Evolutionary conservation across 2,113 vertebrate species (phyloP).

Genomic region (Neogobius melanostomus): DNA sequence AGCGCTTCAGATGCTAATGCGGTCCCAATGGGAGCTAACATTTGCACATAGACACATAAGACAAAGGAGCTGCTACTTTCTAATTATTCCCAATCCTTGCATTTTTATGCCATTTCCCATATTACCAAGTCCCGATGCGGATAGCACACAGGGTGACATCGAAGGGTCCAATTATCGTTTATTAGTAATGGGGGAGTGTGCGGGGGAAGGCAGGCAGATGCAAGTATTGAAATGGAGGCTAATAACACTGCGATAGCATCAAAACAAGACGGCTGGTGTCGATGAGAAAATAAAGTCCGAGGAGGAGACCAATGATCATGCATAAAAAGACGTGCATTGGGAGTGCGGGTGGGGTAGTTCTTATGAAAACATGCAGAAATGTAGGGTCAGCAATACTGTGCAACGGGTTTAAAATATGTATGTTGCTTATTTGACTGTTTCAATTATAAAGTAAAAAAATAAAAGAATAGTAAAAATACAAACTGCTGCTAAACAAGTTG

Average conservation of each 20-base stretch:
- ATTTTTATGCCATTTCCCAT: slow-evolving; percentile 72
- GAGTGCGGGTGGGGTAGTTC: slow-evolving; percentile 36
- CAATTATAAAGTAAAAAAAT: neutral
- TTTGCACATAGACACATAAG: slow-evolving; percentile 35
- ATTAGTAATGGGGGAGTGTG: slow-evolving; percentile 51
- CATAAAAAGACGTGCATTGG: slow-evolving; percentile 57
- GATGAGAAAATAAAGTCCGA: slow-evolving; percentile 55
- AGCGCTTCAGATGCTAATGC: slow-evolving; percentile 38
- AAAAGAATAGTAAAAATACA: no score
- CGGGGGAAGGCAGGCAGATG: slow-evolving; percentile 51
- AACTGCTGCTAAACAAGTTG: slow-evolving; percentile 3
- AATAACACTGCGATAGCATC: slow-evolving; percentile 55
- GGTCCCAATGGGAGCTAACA: slow-evolving; percentile 39
- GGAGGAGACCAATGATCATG: slow-evolving; percentile 48
- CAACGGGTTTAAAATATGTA: no score
- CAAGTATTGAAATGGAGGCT: slow-evolving; percentile 52
- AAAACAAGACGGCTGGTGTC: slow-evolving; percentile 42
- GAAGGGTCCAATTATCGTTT: slow-evolving; percentile 24
- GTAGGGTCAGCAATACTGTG: no score
- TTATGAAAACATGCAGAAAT: slow-evolving; percentile 5
- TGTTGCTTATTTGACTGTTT: no score
- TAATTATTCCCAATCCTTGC: slow-evolving; percentile 51
- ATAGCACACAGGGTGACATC: slow-evolving; percentile 47
- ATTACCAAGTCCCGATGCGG: slow-evolving; percentile 64
- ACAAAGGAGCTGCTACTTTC: slow-evolving; percentile 14